These are phyloP conservation scores for Pachyuromys duprasi DNA, from an alignment of 2,797 vertebrate genomes.

Conservation along the genomic window DNA sequence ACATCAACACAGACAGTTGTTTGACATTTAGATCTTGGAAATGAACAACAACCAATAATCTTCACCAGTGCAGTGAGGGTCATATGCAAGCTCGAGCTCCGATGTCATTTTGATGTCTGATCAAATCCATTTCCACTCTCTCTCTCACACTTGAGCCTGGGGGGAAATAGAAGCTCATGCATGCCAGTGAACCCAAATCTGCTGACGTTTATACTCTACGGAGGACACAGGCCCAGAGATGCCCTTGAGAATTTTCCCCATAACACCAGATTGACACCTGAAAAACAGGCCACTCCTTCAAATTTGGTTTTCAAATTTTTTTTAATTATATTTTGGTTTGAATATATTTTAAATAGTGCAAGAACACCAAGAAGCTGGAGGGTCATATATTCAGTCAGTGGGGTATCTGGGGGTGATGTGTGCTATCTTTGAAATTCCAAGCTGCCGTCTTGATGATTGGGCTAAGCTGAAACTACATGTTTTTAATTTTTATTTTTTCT, in stretches of 20 bases:
- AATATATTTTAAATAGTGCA: neutral
- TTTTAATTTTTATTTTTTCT: no score
- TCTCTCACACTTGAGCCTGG: neutral
- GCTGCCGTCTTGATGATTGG: neutral
- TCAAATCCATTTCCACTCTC: neutral
- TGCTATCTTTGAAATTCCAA: conserved; percentile 12
- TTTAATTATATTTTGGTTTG: no score
- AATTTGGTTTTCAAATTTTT: neutral
- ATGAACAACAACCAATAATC: neutral
- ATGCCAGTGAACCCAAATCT: neutral
- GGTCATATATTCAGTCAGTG: neutral
- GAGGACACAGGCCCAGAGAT: neutral
- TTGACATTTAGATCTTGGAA: neutral
- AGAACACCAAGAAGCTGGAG: neutral
- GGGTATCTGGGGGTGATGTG: neutral
- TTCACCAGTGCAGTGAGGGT: neutral
- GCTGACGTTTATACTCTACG: neutral
- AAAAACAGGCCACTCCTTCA: neutral
- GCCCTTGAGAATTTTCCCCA: neutral
- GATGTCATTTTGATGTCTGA: neutral
- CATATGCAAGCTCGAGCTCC: neutral
- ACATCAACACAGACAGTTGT: neutral
- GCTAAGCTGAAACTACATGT: neutral
- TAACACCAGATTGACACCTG: neutral
- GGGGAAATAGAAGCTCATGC: neutral